A percentile compares a stretch with the other conserved stretches of the same genome.
These are phyloP conservation scores for Glyptemys insculpta DNA, from an alignment of 2,797 vertebrate species.

Conservation along the genomic window DNA sequence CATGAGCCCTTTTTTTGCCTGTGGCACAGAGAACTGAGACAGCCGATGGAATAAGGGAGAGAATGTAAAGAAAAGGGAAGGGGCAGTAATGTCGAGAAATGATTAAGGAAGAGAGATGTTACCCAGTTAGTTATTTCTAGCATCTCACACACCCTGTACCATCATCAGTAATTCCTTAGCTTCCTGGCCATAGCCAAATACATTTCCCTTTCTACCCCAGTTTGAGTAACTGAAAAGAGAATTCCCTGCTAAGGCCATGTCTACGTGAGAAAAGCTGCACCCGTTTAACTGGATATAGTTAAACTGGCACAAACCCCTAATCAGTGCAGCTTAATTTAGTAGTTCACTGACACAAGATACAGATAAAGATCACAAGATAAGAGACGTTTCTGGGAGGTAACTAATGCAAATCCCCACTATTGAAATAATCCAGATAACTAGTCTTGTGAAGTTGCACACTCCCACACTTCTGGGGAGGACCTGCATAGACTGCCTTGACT, in stretches of 20 bases:
- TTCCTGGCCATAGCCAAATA: not conserved
- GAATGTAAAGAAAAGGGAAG: not conserved
- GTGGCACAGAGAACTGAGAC: not conserved
- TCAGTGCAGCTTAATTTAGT: not conserved
- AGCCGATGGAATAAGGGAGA: accelerated
- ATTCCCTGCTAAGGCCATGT: not conserved
- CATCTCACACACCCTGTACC: not conserved
- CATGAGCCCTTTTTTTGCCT: accelerated
- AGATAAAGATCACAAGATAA: not conserved
- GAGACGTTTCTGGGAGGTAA: not conserved
- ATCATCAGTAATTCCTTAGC: not conserved
- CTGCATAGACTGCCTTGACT: not conserved
- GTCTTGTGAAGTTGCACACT: not conserved
- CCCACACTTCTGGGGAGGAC: not conserved
- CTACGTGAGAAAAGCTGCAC: not conserved
- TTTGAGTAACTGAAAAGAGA: accelerated
- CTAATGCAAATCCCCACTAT: not conserved
- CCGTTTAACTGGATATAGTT: not conserved
- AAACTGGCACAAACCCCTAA: not conserved
- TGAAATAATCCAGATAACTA: not conserved
- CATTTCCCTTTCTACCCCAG: accelerated
- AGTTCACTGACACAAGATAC: not conserved
- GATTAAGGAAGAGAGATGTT: not conserved
- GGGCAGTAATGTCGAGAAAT: accelerated
- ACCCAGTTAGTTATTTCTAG: not conserved